Percentiles rank a stretch among this genome's conserved stretches.
Conservation (phyloP, 2,888 invertebrate species). For the Philaethria dido region DNA sequence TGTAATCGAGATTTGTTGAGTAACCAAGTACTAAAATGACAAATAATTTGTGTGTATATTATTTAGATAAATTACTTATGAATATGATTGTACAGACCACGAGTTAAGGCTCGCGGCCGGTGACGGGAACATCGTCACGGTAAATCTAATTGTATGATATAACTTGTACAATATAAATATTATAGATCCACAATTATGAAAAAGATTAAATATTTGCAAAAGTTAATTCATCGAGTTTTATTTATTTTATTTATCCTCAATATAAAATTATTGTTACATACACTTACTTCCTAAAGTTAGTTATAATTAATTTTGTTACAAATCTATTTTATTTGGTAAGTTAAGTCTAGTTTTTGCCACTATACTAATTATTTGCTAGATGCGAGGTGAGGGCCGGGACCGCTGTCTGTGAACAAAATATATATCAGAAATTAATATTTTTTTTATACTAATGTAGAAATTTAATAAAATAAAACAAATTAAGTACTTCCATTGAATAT, state of each 20-base stretch:
- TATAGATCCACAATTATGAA: constrained; percentile 85
- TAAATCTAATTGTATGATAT: constrained; percentile 80
- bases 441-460: too few species aligned
- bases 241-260: constrained; percentile 49
- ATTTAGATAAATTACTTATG: constrained; percentile 71
- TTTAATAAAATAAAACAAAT: too few species aligned
- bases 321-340: constrained; percentile 57
- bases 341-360: constrained; percentile 45
- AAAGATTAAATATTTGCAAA: constrained; percentile 85
- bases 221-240: constrained; percentile 76
- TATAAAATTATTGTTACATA: constrained; percentile 12
- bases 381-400: constrained; percentile 85
- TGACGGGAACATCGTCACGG: constrained; percentile 51
- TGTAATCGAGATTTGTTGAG: constrained; percentile 76
- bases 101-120: constrained; percentile 22
- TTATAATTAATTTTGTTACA: constrained; percentile 21
- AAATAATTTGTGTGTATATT: constrained; percentile 83
- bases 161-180: constrained; percentile 83
- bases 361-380: constrained; percentile 44
- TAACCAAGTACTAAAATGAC: constrained; percentile 70
- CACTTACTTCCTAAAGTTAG: constrained; percentile 22
- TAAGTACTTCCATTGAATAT: too few species aligned
- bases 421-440: background rate
- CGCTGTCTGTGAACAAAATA: constrained; percentile 66
- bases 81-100: constrained; percentile 71